Percentiles rank a stretch among this genome's conserved stretches.
Evolutionary conservation across 2,113 vertebrate genomes (phyloP).

Genomic region (Lutjanus erythropterus): DNA sequence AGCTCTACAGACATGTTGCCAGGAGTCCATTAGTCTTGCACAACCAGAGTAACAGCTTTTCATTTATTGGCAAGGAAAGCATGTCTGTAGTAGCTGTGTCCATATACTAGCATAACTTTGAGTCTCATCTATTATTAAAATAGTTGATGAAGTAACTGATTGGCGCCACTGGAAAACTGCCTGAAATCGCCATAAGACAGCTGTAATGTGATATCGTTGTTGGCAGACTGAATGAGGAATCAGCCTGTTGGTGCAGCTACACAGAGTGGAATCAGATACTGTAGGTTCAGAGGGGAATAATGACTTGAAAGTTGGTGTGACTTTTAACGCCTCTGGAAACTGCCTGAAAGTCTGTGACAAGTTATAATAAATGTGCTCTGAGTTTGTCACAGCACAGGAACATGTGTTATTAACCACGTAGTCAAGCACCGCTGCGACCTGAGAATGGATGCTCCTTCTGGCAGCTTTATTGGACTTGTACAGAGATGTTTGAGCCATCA

Average conservation of each 20-base stretch:
- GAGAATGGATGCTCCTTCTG: too few species aligned
- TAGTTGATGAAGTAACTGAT: slow-evolving; percentile 45
- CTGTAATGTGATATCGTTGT: slow-evolving; percentile 5
- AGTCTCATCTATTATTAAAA: slow-evolving; percentile 56
- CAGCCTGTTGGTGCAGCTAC: slow-evolving; percentile 2
- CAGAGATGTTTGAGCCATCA: too few species aligned
- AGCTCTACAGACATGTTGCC: slow-evolving; percentile 31
- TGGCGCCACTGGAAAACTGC: slow-evolving; percentile 36
- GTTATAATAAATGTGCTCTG: too few species aligned
- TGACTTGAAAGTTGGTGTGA: background rate
- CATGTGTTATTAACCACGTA: too few species aligned
- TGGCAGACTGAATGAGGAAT: slow-evolving; percentile 5
- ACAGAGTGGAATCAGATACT: background rate
- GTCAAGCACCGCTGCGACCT: too few species aligned
- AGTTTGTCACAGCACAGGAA: too few species aligned
- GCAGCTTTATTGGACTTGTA: too few species aligned
- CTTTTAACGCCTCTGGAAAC: too few species aligned
- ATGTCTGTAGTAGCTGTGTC: slow-evolving; percentile 23
- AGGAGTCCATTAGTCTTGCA: slow-evolving; percentile 61
- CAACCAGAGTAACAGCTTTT: slow-evolving; percentile 34
- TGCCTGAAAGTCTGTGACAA: too few species aligned
- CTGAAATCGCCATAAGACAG: slow-evolving; percentile 34
- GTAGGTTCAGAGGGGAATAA: slow-evolving; percentile 1
- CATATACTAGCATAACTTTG: slow-evolving; percentile 10
- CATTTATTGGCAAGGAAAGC: slow-evolving; percentile 43